A percentile compares a stretch with the other conserved stretches of the same genome.
phyloP scores from a whole-genome alignment of 1,140 invertebrate species.

The Drosophila orena region DNA sequence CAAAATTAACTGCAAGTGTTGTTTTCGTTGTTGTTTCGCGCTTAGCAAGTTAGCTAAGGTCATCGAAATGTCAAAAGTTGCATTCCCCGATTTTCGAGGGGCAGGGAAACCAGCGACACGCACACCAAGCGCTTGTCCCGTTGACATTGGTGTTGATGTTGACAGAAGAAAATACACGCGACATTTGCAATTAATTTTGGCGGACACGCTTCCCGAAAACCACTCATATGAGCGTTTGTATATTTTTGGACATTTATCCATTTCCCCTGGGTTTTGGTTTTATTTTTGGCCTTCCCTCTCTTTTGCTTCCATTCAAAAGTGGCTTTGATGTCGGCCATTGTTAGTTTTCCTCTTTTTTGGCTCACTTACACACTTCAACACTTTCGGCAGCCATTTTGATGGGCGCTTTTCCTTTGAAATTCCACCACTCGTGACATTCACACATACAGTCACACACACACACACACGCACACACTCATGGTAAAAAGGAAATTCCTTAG shows the following conservation, averaged over 20 bases:
- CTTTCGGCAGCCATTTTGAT: conserved; percentile 81
- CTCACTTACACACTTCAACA: conserved; percentile 67
- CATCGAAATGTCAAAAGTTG: conserved; percentile 85
- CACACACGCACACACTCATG: conserved; percentile 1
- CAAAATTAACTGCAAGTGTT: conserved; percentile 57
- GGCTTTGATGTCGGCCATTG: conserved; percentile 36
- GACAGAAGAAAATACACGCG: conserved; percentile 13
- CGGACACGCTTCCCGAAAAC: conserved; percentile 19
- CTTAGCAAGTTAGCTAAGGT: conserved; percentile 79
- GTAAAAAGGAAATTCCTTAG: conserved; percentile 53
- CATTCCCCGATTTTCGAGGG: conserved; percentile 63
- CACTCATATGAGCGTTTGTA: background rate
- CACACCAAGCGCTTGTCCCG: conserved; percentile 56
- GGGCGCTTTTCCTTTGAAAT: conserved; percentile 64
- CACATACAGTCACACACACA: conserved; percentile 6
- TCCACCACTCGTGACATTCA: conserved; percentile 67
- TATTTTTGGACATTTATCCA: conserved; percentile 57
- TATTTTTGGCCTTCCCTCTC: conserved; percentile 19
- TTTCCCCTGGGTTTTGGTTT: conserved; percentile 33
- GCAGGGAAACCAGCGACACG: conserved; percentile 22
- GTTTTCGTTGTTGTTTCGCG: conserved; percentile 49
- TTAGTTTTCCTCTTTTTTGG: conserved; percentile 23
- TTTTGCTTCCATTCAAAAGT: background rate
- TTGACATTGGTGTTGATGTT: conserved; percentile 53
- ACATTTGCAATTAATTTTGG: conserved; percentile 69